phyloP scores from a whole-genome alignment of 2,888 invertebrate species.

The Linnaemya tessellans region DNA sequence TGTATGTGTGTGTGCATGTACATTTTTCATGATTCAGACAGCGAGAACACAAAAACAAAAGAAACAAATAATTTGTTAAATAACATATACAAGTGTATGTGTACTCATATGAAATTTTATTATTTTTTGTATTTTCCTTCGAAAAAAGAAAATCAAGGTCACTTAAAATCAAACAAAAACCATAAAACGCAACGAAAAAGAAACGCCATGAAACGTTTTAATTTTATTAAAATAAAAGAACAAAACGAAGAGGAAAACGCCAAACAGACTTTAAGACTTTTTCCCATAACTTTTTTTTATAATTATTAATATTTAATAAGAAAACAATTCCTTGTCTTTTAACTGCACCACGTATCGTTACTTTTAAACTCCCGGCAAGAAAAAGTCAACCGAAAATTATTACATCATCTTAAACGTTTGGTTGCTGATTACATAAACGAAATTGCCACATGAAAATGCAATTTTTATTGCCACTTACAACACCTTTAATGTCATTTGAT shows the following conservation, averaged over 20 bases:
- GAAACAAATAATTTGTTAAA: slow-evolving; percentile 38
- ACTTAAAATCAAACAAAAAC: slow-evolving; percentile 24
- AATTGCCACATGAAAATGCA: slow-evolving; percentile 48
- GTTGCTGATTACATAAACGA: slow-evolving; percentile 33
- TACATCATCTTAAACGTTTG: slow-evolving; percentile 19
- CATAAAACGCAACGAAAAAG: slow-evolving; percentile 1
- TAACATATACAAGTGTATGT: background rate
- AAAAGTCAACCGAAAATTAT: slow-evolving; percentile 19
- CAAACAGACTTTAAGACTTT: background rate
- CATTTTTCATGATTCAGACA: slow-evolving; percentile 35
- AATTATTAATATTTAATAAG: background rate
- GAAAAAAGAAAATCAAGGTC: slow-evolving; percentile 32
- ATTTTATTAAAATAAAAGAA: slow-evolving; percentile 17
- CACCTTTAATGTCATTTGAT: slow-evolving; percentile 60
- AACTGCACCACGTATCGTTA: slow-evolving; percentile 1
- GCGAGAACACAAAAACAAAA: slow-evolving; percentile 29
- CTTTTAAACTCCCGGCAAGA: slow-evolving; percentile 10
- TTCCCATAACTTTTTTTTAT: background rate
- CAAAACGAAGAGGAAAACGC: background rate
- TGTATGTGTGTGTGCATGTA: no score
- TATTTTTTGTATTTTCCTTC: slow-evolving; percentile 14
- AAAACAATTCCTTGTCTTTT: background rate
- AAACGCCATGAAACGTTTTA: background rate
- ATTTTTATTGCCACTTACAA: slow-evolving; percentile 52
- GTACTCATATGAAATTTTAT: background rate